A percentile compares a stretch with the other conserved stretches of the same genome.
Conservation (phyloP, 2,113 vertebrate genomes). For the Mustela nigripes region DNA sequence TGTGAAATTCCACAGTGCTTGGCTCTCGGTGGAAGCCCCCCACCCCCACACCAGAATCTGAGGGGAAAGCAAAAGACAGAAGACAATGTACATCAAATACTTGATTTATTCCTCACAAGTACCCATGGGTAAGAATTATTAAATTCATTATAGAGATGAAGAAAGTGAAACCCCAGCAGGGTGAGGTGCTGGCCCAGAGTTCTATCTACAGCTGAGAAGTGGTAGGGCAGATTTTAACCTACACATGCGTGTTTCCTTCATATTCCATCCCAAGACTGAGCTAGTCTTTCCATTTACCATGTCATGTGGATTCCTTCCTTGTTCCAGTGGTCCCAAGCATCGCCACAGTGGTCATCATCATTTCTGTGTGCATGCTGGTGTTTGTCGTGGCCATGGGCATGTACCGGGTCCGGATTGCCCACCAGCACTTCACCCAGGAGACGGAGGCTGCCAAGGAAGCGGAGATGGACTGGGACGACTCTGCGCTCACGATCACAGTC, state of each 20-base stretch:
- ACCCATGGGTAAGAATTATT: neutral
- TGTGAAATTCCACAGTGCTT: neutral
- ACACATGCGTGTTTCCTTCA: neutral
- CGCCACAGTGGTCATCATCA: slow-evolving; percentile 92
- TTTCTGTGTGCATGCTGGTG: slow-evolving; percentile 93
- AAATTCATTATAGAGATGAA: neutral
- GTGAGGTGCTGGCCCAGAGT: neutral
- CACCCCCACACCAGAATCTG: neutral
- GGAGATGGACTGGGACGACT: slow-evolving; percentile 94
- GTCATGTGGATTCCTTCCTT: neutral
- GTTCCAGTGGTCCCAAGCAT: slow-evolving; percentile 92
- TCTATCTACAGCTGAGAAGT: neutral
- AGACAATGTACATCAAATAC: neutral
- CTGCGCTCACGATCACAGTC: slow-evolving; percentile 95
- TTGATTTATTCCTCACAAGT: neutral
- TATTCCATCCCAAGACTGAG: neutral
- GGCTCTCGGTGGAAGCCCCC: neutral
- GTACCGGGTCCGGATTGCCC: slow-evolving; percentile 92
- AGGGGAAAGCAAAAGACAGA: neutral
- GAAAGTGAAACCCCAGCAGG: neutral
- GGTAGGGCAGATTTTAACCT: neutral
- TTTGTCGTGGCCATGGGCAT: slow-evolving; percentile 93
- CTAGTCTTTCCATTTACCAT: neutral
- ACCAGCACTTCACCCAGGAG: slow-evolving; percentile 89
- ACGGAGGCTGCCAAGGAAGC: slow-evolving; percentile 88